Evolutionary conservation across 2,113 vertebrate species (phyloP).

Genomic region (Urocynchramus pylzowi): DNA sequence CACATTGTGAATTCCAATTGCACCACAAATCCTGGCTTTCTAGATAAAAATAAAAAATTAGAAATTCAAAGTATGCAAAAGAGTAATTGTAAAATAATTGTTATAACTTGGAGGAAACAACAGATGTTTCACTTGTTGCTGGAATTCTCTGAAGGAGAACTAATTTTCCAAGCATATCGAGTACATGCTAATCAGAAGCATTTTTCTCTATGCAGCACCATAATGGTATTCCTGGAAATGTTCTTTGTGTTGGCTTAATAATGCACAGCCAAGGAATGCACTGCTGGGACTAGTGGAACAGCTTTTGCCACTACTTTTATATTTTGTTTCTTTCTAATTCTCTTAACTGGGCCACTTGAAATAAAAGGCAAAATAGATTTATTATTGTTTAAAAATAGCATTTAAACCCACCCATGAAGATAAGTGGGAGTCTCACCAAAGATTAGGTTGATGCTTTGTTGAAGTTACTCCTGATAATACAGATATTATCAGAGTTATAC

Average conservation of each 20-base stretch:
- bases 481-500: not conserved
- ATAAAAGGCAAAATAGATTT: not conserved
- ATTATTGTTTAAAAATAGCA: not conserved
- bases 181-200: constrained; percentile 27
- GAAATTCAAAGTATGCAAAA: not conserved
- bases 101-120: constrained; percentile 29
- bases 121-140: constrained; percentile 55
- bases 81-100: constrained; percentile 23
- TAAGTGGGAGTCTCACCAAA: not conserved
- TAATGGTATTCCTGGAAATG: not conserved
- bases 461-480: not conserved
- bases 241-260: not conserved
- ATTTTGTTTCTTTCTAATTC: not conserved
- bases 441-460: not conserved
- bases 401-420: not conserved
- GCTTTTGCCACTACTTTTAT: not conserved
- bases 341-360: not conserved
- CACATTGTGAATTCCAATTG: not conserved
- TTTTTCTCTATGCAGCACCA: constrained; percentile 4
- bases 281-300: not conserved
- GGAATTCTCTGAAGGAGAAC: constrained; percentile 15
- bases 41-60: not conserved
- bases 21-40: not conserved
- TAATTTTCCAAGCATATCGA: not conserved
- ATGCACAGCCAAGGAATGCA: not conserved